A percentile compares a stretch with the other conserved stretches of the same genome.
phyloP scores from a whole-genome alignment of 2,113 vertebrate species.

The Ctenomys sociabilis region DNA sequence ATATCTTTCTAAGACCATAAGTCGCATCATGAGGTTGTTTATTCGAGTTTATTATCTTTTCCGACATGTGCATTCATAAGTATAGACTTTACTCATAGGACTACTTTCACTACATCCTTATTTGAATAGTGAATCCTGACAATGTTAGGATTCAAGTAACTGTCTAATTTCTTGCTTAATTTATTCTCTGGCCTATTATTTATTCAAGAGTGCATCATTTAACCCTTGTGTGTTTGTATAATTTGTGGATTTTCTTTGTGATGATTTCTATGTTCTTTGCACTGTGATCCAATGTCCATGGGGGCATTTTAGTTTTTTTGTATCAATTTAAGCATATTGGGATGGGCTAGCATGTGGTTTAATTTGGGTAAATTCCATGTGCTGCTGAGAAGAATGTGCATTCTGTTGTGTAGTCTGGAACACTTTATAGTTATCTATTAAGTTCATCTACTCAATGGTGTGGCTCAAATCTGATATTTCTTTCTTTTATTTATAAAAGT shows the following conservation, averaged over 20 bases:
- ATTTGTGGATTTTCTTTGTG: neutral
- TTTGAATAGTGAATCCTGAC: neutral
- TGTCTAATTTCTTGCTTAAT: neutral
- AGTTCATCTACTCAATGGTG: neutral
- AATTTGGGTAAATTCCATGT: neutral
- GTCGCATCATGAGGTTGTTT: neutral
- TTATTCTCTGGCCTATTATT: neutral
- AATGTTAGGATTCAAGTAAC: neutral
- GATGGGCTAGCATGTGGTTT: neutral
- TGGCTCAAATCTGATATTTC: neutral
- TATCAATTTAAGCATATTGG: neutral
- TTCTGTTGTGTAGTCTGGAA: neutral
- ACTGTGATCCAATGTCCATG: neutral
- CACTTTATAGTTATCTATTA: neutral
- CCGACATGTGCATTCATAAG: neutral
- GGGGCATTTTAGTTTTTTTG: neutral
- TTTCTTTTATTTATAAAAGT: no score
- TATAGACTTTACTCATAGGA: neutral
- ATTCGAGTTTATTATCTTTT: neutral
- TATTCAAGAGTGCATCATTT: neutral
- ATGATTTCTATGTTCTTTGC: neutral
- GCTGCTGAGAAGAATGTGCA: neutral
- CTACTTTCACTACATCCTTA: neutral
- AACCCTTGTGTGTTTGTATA: neutral
- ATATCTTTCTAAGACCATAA: neutral